These are phyloP conservation scores for Sebastolobus alascanus DNA, from an alignment of 2,797 vertebrate species.

Conservation along the genomic window DNA sequence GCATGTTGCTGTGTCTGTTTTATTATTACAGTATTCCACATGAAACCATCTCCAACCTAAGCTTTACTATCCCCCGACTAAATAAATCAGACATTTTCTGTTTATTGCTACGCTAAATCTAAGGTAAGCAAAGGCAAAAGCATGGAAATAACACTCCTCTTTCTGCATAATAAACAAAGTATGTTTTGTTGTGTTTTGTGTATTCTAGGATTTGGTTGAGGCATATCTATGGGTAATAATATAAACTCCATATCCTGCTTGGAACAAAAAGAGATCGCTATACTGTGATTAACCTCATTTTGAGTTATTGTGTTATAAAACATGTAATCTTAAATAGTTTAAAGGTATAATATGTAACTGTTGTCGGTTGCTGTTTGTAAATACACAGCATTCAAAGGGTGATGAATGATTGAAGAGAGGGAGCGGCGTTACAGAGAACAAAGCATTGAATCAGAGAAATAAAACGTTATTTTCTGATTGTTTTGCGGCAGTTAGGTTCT, in stretches of 20 bases:
- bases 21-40: constrained; percentile 22
- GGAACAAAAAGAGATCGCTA: not conserved
- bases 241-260: not conserved
- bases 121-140: constrained; percentile 1
- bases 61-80: constrained; percentile 3
- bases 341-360: not conserved
- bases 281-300: not conserved
- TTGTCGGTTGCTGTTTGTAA: too few relatives aligned
- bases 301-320: not conserved
- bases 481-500: too few relatives aligned
- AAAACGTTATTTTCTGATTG: too few relatives aligned
- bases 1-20: constrained; percentile 9
- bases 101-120: constrained; percentile 15
- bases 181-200: not conserved
- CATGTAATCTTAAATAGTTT: not conserved
- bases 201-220: not conserved
- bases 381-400: too few relatives aligned
- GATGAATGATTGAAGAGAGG: too few relatives aligned
- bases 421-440: too few relatives aligned
- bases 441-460: too few relatives aligned
- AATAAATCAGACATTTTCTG: constrained; percentile 27
- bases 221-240: not conserved
- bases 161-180: not conserved
- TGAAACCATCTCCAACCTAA: constrained; percentile 10
- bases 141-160: not conserved